Evolutionary conservation across 2,113 vertebrate genomes (phyloP).

Genomic region (Anolis carolinensis): DNA sequence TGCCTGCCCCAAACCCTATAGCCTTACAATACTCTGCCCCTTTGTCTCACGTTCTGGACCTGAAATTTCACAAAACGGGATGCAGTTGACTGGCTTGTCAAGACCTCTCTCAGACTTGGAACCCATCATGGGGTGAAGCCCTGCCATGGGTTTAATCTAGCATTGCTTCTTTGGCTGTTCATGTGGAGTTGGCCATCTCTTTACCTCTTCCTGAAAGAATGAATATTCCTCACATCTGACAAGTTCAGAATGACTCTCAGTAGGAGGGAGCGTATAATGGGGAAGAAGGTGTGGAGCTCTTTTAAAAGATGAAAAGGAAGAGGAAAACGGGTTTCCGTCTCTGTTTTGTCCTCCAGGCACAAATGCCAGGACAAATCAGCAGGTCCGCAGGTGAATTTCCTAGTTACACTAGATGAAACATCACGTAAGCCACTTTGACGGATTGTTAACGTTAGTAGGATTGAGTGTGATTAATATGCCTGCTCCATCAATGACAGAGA

Average conservation of each 20-base stretch:
- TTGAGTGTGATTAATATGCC: constrained; percentile 94
- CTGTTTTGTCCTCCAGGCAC: constrained; percentile 76
- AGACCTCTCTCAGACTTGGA: no score
- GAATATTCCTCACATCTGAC: constrained; percentile 27
- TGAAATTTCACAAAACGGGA: no score
- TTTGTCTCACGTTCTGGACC: no score
- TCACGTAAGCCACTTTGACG: constrained; percentile 80
- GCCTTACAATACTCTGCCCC: no score
- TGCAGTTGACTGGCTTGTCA: no score
- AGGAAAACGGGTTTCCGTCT: constrained; percentile 18
- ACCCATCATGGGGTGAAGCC: background rate
- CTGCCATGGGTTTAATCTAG: background rate
- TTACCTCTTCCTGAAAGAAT: constrained; percentile 39
- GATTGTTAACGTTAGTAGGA: constrained; percentile 90
- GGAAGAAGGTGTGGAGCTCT: background rate
- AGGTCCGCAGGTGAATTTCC: constrained; percentile 83
- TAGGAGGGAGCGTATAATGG: background rate
- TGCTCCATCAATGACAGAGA: constrained; percentile 81
- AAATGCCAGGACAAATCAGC: constrained; percentile 81
- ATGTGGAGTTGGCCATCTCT: background rate
- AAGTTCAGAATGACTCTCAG: constrained; percentile 19
- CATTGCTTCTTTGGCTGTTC: background rate
- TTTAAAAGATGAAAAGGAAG: constrained; percentile 4
- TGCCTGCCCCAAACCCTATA: no score
- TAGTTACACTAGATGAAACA: constrained; percentile 85